These are phyloP conservation scores for Antennarius maculatus DNA, from an alignment of 2,797 vertebrate genomes.

Conservation along the genomic window DNA sequence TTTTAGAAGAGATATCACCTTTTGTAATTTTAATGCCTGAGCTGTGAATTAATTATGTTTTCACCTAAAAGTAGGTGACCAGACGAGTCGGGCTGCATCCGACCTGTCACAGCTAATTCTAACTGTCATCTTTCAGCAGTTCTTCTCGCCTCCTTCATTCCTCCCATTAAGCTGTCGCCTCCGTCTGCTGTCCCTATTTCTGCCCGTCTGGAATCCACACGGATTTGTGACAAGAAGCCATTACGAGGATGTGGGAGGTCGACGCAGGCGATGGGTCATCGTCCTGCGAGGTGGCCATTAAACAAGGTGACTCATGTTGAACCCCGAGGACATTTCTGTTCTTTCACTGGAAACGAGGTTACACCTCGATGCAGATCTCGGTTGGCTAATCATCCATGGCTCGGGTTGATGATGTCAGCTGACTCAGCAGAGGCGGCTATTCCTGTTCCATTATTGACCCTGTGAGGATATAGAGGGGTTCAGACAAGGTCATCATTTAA, in stretches of 20 bases:
- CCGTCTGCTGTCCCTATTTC: constrained; percentile 50
- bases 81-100: background rate
- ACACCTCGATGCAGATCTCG: no score
- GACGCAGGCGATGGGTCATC: constrained; percentile 3
- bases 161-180: constrained; percentile 42
- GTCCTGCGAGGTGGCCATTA: constrained; percentile 33
- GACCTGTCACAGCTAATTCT: constrained; percentile 31
- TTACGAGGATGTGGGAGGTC: constrained; percentile 21
- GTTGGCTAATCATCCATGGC: no score
- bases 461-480: no score
- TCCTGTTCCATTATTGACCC: no score
- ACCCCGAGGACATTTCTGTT: constrained; percentile 47
- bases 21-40: background rate
- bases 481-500: no score
- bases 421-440: no score
- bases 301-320: constrained; percentile 64
- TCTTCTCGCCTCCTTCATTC: constrained; percentile 25
- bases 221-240: constrained; percentile 27
- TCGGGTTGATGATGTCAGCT: no score
- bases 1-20: background rate
- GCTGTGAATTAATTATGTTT: background rate
- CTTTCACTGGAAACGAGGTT: constrained; percentile 22
- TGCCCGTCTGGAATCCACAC: constrained; percentile 34
- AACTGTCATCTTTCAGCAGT: constrained; percentile 30
- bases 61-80: background rate